Conservation (phyloP, 2,113 vertebrate genomes). For the Terrapene triunguis region DNA sequence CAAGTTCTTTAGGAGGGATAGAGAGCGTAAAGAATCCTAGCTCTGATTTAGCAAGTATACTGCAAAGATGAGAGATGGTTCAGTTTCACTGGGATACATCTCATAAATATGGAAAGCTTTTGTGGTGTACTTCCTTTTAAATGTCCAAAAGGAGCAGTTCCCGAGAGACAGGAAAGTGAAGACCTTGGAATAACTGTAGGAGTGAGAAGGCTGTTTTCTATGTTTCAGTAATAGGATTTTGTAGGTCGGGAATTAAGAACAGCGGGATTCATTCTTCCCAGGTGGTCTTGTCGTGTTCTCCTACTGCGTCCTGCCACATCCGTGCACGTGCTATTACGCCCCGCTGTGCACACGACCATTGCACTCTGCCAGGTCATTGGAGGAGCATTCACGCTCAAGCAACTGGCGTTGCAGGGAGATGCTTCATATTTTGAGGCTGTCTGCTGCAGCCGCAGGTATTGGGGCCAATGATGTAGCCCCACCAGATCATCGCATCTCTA, state of each 20-base stretch:
- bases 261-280: background rate
- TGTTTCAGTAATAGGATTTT: background rate
- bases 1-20: accelerated
- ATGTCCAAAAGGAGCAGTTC: background rate
- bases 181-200: background rate
- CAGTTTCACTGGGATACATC: background rate
- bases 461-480: background rate
- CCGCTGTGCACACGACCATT: background rate
- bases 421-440: background rate
- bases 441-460: background rate
- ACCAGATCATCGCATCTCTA: background rate
- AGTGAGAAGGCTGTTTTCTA: background rate
- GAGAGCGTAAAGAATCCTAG: background rate
- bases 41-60: background rate
- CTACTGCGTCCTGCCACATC: background rate
- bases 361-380: background rate
- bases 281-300: background rate
- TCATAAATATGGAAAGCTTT: background rate
- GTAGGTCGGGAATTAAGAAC: background rate
- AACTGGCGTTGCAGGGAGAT: background rate
- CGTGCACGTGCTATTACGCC: background rate
- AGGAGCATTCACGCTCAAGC: background rate
- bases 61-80: accelerated
- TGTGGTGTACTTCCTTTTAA: background rate
- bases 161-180: background rate